phyloP scores from a whole-genome alignment of 2,888 invertebrate genomes.

The Lasioglossum figueresi region DNA sequence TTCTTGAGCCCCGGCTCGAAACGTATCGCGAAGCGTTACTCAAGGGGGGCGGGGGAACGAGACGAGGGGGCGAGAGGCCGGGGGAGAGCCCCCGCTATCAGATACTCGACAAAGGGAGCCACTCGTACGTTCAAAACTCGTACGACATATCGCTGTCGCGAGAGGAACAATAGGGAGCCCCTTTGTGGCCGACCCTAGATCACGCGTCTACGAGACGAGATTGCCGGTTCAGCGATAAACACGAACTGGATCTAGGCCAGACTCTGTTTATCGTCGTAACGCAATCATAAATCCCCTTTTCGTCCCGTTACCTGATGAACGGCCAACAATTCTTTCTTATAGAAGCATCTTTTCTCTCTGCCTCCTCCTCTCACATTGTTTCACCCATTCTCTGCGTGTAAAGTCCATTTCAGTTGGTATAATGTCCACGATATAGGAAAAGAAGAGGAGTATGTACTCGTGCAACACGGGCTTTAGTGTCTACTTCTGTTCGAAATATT shows the following conservation, averaged over 20 bases:
- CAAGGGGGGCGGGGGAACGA: not conserved
- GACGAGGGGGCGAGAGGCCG: not conserved
- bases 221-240: conserved; percentile 66
- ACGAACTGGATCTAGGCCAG: conserved; percentile 68
- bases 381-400: not conserved
- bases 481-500: not conserved
- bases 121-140: conserved; percentile 58
- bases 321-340: conserved; percentile 8
- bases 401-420: not conserved
- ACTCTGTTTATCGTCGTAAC: conserved; percentile 66
- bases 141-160: conserved; percentile 59
- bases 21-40: conserved; percentile 41
- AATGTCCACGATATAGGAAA: not conserved
- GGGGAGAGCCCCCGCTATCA: conserved; percentile 26
- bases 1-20: conserved; percentile 35
- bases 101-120: conserved; percentile 45
- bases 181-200: conserved; percentile 61
- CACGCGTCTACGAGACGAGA: conserved; percentile 59
- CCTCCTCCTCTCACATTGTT: not conserved
- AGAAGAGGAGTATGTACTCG: not conserved
- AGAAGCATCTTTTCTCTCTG: not conserved
- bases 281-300: conserved; percentile 62
- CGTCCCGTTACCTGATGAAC: conserved; percentile 32
- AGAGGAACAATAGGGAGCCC: conserved; percentile 57
- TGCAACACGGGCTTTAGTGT: too few species aligned